A percentile compares a stretch with the other conserved stretches of the same genome.
These are phyloP conservation scores for Canis aureus DNA, from an alignment of 2,113 vertebrate genomes.

Conservation along the genomic window DNA sequence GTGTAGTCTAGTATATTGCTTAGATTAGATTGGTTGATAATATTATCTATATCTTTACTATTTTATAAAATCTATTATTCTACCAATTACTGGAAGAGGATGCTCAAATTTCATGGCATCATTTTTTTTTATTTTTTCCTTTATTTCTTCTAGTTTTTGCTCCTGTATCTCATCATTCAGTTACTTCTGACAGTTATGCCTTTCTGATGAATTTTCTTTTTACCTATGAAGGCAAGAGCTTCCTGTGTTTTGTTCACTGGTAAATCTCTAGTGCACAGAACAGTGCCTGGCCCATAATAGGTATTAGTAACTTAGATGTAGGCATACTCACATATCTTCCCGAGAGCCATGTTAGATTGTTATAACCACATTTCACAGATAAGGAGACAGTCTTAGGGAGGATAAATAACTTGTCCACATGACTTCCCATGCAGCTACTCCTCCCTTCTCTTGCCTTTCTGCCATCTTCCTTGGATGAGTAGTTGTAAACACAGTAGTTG, in stretches of 20 bases:
- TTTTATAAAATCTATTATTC: neutral
- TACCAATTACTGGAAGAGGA: neutral
- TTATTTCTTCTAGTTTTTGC: neutral
- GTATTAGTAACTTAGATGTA: too few relatives aligned
- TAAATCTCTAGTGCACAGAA: neutral
- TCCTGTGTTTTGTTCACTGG: neutral
- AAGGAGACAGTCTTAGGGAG: neutral
- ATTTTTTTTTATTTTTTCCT: neutral
- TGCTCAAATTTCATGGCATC: neutral
- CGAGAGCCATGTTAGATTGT: neutral
- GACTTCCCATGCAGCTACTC: neutral
- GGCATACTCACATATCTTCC: neutral
- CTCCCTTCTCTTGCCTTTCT: neutral
- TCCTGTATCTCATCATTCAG: neutral
- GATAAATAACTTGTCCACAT: neutral
- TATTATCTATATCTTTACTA: neutral
- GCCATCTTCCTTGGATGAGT: neutral
- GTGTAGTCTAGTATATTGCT: neutral
- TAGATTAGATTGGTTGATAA: neutral
- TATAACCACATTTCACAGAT: neutral
- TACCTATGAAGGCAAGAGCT: neutral
- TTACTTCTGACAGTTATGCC: neutral
- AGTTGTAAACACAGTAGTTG: neutral
- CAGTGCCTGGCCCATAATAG: neutral
- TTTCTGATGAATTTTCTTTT: neutral